Evolutionary conservation across 2,888 invertebrate genomes (phyloP).

Genomic region (Loripinus fragilis): DNA sequence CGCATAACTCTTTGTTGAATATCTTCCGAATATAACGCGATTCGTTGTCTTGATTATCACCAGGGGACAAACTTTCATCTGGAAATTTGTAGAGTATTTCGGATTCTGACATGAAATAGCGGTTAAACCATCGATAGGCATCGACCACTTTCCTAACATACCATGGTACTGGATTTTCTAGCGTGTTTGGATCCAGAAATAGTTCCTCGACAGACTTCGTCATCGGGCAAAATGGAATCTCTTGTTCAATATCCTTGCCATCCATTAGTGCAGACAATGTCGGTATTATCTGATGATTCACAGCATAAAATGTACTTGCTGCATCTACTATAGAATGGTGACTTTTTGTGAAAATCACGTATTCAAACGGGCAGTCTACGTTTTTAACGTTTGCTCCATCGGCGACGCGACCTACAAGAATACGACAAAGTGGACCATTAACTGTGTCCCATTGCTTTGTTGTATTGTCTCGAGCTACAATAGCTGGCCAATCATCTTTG

Average conservation of each 20-base stretch:
- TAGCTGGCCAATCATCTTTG: not conserved
- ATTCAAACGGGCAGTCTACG: too few species aligned
- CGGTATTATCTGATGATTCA: not conserved
- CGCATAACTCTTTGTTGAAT: not conserved
- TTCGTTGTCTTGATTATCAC: not conserved
- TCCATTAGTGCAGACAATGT: not conserved
- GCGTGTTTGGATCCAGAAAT: not conserved
- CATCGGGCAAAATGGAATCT: not conserved
- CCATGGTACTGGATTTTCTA: not conserved
- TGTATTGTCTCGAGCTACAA: not conserved
- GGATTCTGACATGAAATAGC: not conserved
- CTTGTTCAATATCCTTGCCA: not conserved
- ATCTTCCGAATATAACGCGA: not conserved
- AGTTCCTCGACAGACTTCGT: not conserved
- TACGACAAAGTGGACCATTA: slow-evolving; percentile 3
- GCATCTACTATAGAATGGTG: not conserved
- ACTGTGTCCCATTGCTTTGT: not conserved
- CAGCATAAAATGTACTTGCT: not conserved
- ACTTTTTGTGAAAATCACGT: not conserved
- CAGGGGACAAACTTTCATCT: not conserved
- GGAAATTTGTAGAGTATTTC: not conserved
- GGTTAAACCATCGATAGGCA: not conserved
- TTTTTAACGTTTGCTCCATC: not conserved
- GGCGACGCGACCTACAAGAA: not conserved
- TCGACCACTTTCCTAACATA: not conserved